Evolutionary conservation across 2,797 vertebrate species (phyloP), one percentile per base, ranked within the genome.

Genomic region (Coreius guichenoti): DNA sequence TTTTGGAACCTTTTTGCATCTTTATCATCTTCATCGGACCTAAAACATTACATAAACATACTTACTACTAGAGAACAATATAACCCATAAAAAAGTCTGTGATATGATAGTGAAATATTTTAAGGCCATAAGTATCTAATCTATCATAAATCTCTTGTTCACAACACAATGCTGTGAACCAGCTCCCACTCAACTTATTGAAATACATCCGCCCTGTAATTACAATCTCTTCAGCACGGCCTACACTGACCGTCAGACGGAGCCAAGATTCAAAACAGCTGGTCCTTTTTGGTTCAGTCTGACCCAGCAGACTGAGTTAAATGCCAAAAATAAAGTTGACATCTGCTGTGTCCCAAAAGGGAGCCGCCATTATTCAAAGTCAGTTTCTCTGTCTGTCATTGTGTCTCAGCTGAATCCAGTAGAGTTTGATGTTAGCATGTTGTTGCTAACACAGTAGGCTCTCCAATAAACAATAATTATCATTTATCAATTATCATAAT

Each of bases 181-280:
- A 43, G 5, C 74, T 84, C 73, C 73, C 63, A 70, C 33, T 78
- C 36, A 5, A 21, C 31, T 77, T 68, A 78, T 54, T 84, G 74
- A 84, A 84, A 58, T 58, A 68, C 65, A 78, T 78, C 26, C 33
- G 67, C 54, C 43, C 70, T 56, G 78, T 54, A 75, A 86, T 56
- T 74, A 54, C 1, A 12, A 86, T 74, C 56, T 51, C 14, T 80
- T 43, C 17, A 49, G 67, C n/a, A 47, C 77, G 65, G 61, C 58
- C 72, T 80, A 68, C 73, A 77, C 73, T 75, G 80, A 43, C 51
- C 49, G 17, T 77, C 77, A 56, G 86, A 92, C 87, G 87, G 80
- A 74, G 72, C 68, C 61, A 76, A 56, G 68, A 79, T 8, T 83
- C 11, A 33, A 33, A 86, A 81, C 81, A 67, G 43, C 39, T 72